A percentile compares a stretch with the other conserved stretches of the same genome.
These are phyloP conservation scores for Bujurquina vittata DNA, from an alignment of 2,113 vertebrate species.

Conservation along the genomic window DNA sequence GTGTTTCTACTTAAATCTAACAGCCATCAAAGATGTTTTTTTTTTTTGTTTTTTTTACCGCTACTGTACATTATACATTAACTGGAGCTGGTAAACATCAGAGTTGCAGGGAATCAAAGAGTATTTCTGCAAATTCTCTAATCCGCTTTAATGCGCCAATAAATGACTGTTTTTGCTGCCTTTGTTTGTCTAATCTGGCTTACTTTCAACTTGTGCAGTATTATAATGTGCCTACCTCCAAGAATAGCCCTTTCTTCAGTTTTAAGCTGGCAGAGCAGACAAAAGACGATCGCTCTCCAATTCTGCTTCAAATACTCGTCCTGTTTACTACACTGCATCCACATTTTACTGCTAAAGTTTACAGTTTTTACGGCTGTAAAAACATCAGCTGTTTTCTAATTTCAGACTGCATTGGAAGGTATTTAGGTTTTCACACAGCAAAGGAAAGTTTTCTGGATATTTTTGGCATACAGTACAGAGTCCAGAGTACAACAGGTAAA, in stretches of 20 bases:
- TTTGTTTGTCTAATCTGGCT: conserved; percentile 61
- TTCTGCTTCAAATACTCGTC: conserved; percentile 32
- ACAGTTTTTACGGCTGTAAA: conserved; percentile 14
- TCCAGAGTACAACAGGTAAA: not conserved
- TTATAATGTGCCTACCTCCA: conserved; percentile 24
- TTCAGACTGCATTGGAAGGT: not conserved
- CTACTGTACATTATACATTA: conserved; percentile 9
- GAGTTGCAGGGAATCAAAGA: conserved; percentile 50
- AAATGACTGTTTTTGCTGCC: conserved; percentile 47
- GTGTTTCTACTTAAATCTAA: conserved; percentile 36
- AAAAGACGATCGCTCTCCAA: conserved; percentile 7
- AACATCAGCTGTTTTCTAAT: not conserved
- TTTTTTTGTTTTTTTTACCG: not conserved
- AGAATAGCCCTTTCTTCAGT: conserved; percentile 43
- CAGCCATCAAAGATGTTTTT: conserved; percentile 56
- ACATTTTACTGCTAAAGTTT: conserved; percentile 7
- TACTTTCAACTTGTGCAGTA: conserved; percentile 44
- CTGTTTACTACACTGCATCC: not conserved
- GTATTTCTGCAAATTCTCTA: conserved; percentile 37
- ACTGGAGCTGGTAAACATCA: conserved; percentile 45
- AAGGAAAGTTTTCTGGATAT: not conserved
- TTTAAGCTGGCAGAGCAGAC: conserved; percentile 9
- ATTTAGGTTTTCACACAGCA: not conserved
- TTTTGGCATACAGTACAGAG: not conserved
- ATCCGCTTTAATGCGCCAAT: conserved; percentile 53